Conservation (phyloP, 1,140 invertebrate species). For the Penaeus vannamei region DNA sequence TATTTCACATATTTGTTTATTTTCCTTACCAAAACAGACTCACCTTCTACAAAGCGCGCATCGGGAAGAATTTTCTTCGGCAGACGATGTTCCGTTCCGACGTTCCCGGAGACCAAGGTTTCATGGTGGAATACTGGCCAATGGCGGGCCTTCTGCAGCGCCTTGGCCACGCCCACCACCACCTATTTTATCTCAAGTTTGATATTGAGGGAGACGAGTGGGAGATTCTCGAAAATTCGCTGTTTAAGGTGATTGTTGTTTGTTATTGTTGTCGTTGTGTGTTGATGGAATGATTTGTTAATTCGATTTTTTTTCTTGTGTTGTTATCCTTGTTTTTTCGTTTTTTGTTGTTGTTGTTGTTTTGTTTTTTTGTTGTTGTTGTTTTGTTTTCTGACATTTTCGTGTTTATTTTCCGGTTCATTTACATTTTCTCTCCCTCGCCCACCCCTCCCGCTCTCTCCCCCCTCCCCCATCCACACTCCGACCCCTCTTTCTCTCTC, state of each 20-base stretch:
- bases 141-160: neutral
- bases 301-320: no score
- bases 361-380: no score
- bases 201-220: constrained; percentile 46
- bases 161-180: constrained; percentile 17
- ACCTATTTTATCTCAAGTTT: constrained; percentile 38
- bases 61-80: constrained; percentile 30
- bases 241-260: constrained; percentile 16
- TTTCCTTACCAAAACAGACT: no score
- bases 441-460: no score
- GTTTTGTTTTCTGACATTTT: no score
- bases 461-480: no score
- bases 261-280: neutral
- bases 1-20: no score
- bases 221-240: constrained; percentile 24
- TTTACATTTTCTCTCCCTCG: no score
- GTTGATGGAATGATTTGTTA: neutral
- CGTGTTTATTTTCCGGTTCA: no score
- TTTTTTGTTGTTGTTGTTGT: no score
- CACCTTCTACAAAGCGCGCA: constrained; percentile 42
- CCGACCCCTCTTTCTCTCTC: no score
- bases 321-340: no score
- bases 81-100: neutral
- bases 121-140: constrained; percentile 29
- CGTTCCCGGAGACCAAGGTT: neutral